phyloP scores from a whole-genome alignment of 2,797 vertebrate species.

The Crax fasciolata region DNA sequence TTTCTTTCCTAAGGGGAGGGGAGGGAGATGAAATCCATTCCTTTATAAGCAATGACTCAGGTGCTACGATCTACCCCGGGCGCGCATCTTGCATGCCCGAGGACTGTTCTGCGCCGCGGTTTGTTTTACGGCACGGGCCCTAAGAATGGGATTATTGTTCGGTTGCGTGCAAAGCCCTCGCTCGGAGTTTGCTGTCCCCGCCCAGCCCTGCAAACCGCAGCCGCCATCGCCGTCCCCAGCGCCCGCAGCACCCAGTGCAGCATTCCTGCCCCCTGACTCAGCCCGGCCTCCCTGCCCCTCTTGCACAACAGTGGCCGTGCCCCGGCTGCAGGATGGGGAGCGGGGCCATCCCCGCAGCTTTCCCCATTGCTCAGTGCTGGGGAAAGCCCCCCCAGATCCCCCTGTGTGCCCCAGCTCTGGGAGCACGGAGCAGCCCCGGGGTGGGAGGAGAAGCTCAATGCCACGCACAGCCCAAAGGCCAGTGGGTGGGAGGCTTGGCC shows the following conservation, averaged over 20 bases:
- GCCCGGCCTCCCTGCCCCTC: not conserved
- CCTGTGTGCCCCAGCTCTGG: rapidly evolving
- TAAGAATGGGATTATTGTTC: conserved; percentile 93
- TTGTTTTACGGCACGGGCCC: conserved; percentile 77
- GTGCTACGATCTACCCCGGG: conserved; percentile 68
- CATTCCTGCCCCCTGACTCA: conserved; percentile 20
- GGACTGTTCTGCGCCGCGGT: not conserved
- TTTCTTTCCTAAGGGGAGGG: not conserved
- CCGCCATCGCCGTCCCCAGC: conserved; percentile 82
- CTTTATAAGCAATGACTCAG: conserved; percentile 70
- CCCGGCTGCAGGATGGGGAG: not conserved
- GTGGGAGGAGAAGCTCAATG: not conserved
- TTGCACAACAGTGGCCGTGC: rapidly evolving
- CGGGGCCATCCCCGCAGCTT: not conserved
- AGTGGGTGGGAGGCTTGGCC: not conserved
- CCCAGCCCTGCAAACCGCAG: conserved; percentile 90
- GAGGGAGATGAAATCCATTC: conserved; percentile 38
- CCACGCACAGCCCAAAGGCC: not conserved
- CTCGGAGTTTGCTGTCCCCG: conserved; percentile 81
- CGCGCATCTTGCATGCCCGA: conserved; percentile 7
- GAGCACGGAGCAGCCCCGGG: rapidly evolving
- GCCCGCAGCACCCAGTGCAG: conserved; percentile 81
- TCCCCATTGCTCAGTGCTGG: not conserved
- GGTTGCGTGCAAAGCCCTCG: conserved; percentile 91
- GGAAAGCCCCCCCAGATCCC: not conserved